Conservation (phyloP, 2,113 vertebrate genomes). For the Dissostichus mawsoni region DNA sequence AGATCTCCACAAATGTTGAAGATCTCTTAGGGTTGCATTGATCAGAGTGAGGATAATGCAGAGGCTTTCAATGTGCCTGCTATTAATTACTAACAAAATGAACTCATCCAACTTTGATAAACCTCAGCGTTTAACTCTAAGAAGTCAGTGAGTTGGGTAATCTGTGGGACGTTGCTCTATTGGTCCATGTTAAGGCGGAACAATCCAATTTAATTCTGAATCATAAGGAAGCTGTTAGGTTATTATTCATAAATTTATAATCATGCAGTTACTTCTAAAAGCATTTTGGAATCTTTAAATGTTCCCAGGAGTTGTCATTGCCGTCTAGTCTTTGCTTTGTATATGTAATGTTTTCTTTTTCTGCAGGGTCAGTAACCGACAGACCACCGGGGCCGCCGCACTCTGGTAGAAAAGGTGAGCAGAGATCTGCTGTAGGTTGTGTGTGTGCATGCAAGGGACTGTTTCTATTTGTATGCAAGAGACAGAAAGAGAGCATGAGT, state of each 20-base stretch:
- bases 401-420: constrained; percentile 98
- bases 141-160: background rate
- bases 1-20: constrained; percentile 10
- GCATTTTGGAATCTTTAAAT: constrained; percentile 3
- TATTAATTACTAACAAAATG: constrained; percentile 61
- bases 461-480: constrained; percentile 29
- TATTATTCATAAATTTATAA: no score
- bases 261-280: background rate
- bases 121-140: constrained; percentile 9
- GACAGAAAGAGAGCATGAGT: constrained; percentile 23
- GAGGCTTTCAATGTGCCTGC: background rate
- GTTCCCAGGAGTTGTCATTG: background rate
- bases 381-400: constrained; percentile 92
- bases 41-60: constrained; percentile 1
- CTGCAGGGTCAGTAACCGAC: constrained; percentile 95
- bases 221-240: background rate
- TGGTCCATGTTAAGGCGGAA: background rate
- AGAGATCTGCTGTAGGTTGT: constrained; percentile 81
- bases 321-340: constrained; percentile 20
- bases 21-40: constrained; percentile 27
- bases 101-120: background rate
- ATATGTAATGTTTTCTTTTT: constrained; percentile 48
- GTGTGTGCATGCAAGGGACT: constrained; percentile 43
- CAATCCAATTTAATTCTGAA: background rate
- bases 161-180: constrained; percentile 8